Evolutionary conservation across 1,140 invertebrate species (phyloP), one percentile per base, ranked within the genome.

Genomic region (Leucophenga varia): DNA sequence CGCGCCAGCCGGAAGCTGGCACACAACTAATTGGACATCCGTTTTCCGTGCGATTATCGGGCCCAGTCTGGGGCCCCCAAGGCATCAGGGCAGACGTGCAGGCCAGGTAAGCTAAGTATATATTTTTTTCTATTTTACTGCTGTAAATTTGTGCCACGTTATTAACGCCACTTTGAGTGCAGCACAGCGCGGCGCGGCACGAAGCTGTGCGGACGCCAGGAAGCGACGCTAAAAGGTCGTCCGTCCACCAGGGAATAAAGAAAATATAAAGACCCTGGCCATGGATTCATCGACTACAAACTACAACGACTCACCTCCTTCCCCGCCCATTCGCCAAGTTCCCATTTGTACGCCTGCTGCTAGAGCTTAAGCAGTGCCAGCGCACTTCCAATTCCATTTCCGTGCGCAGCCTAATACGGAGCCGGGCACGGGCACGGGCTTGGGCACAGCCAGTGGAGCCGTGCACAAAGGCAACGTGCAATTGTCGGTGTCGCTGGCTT

Each of bases 11-110:
- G 63, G 63, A 67, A 67, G 51, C 63, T 59, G 63, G 56, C 59
- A 57, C n/a, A 67, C 63, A 67, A 63, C 63, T 67, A 67, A 67
- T 67, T 67, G 63, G 63, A 67, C 63, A 63, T 67, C 63, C 63
- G 63, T 67, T 63, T 57, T 58, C 56, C 63, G 49, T 58, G 43
- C 63, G 59, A 67, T 67, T 63, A 67, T 63, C 63, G n/a, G 43
- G 31, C 25, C 43, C 18, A 28, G n/a, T n/a, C n/a, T n/a, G n/a
- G n/a, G n/a, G n/a, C n/a, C n/a, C n/a, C n/a, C n/a, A n/a, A n/a
- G n/a, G n/a, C n/a, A n/a, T n/a, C n/a, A n/a, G n/a, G n/a, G n/a
- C n/a, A n/a, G n/a, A n/a, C n/a, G n/a, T n/a, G n/a, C n/a, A n/a
- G n/a, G n/a, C n/a, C n/a, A n/a, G n/a, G n/a, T n/a, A n/a, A n/a